Conservation (phyloP, 2,888 invertebrate genomes). For the Plagodis dolabraria region DNA sequence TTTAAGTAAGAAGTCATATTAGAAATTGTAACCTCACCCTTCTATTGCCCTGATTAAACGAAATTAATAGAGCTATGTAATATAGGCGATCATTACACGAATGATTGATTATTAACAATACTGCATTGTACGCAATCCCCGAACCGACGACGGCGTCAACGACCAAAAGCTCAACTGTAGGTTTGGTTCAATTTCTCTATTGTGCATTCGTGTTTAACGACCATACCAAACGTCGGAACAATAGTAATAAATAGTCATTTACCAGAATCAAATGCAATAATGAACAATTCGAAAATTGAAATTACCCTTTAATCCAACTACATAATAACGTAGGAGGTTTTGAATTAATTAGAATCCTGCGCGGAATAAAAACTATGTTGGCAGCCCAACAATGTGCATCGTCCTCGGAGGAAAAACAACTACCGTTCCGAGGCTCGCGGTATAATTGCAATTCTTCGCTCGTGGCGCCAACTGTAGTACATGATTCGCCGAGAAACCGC, state of each 20-base stretch:
- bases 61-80: conserved; percentile 39
- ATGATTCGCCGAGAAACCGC: conserved; percentile 51
- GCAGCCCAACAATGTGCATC: conserved; percentile 34
- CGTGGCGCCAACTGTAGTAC: conserved; percentile 48
- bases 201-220: conserved; percentile 23
- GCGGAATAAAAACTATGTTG: conserved; percentile 44
- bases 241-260: too few species aligned
- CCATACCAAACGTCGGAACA: conserved; percentile 5
- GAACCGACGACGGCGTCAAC: conserved; percentile 40
- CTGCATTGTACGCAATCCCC: conserved; percentile 46
- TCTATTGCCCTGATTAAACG: conserved; percentile 12
- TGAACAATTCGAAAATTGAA: too few species aligned
- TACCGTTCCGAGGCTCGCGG: conserved; percentile 34
- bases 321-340: too few species aligned
- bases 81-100: conserved; percentile 59
- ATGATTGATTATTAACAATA: conserved; percentile 61
- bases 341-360: conserved; percentile 19
- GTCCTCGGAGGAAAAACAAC: conserved; percentile 41
- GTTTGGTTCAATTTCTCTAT: conserved; percentile 32
- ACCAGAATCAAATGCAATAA: too few species aligned
- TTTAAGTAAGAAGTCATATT: background rate
- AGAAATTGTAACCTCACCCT: conserved; percentile 20
- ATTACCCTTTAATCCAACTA: too few species aligned
- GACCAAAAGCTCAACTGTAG: conserved; percentile 37
- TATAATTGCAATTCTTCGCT: conserved; percentile 57